Percentiles rank a stretch among this genome's conserved stretches.
These are phyloP conservation scores for Drosophila pandora DNA, from an alignment of 1,140 invertebrate species.

Conservation along the genomic window DNA sequence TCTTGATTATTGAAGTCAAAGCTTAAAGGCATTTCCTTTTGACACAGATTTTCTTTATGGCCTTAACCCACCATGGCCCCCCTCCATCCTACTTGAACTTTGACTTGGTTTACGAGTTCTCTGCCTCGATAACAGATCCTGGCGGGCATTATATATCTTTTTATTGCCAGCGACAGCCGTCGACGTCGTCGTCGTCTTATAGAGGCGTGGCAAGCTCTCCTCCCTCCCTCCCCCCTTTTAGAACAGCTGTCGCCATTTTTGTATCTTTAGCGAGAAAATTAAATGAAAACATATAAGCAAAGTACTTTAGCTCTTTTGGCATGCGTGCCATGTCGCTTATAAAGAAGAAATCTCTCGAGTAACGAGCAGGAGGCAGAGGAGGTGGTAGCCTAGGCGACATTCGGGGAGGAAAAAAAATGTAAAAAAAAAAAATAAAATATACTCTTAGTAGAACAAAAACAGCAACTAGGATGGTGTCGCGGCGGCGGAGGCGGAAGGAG, in stretches of 20 bases:
- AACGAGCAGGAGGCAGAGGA: slow-evolving; percentile 35
- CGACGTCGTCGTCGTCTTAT: slow-evolving; percentile 1
- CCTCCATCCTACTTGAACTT: slow-evolving; percentile 33
- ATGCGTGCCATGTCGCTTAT: slow-evolving; percentile 57
- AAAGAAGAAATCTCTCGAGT: slow-evolving; percentile 68
- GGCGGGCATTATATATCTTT: slow-evolving; percentile 77
- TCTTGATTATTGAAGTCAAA: slow-evolving; percentile 53
- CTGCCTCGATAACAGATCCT: slow-evolving; percentile 66
- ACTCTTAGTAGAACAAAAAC: background rate
- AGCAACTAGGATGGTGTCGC: background rate
- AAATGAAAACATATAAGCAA: slow-evolving; percentile 76
- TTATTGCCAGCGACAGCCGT: slow-evolving; percentile 53
- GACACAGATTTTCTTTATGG: slow-evolving; percentile 67
- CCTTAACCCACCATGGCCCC: slow-evolving; percentile 35
- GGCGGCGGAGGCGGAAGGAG: background rate
- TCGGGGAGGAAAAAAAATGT: slow-evolving; percentile 24
- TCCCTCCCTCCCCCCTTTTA: background rate
- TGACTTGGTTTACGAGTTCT: slow-evolving; percentile 52
- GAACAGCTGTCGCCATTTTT: slow-evolving; percentile 76
- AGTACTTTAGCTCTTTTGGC: slow-evolving; percentile 65
- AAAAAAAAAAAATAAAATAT: slow-evolving; percentile 8
- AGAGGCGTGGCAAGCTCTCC: slow-evolving; percentile 22
- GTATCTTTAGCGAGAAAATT: slow-evolving; percentile 72
- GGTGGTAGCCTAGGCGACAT: slow-evolving; percentile 56
- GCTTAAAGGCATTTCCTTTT: slow-evolving; percentile 43